These are phyloP conservation scores for Eidolon dupreanum DNA, from an alignment of 2,797 vertebrate genomes.

Conservation along the genomic window DNA sequence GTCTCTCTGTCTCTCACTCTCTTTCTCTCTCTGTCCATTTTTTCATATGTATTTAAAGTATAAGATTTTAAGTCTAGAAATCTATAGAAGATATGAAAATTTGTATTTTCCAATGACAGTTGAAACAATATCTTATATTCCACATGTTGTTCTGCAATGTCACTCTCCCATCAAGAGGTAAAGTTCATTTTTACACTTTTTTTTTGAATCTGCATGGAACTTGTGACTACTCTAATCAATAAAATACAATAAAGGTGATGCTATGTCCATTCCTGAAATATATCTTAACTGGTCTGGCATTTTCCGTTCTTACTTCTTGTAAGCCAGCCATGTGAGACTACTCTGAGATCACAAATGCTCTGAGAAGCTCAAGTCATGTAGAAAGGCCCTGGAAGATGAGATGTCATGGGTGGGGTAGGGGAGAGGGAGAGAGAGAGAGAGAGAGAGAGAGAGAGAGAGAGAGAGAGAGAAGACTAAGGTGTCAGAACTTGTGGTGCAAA, in stretches of 20 bases:
- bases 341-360: not conserved
- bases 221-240: conserved; percentile 9
- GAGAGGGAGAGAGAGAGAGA: not conserved
- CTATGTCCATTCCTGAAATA: conserved; percentile 7
- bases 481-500: not conserved
- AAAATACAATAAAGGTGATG: conserved; percentile 18
- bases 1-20: not conserved
- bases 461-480: not conserved
- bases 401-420: not conserved
- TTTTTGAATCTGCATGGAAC: not conserved
- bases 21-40: not conserved
- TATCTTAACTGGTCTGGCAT: not conserved
- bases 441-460: not conserved
- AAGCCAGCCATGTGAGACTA: conserved; percentile 1
- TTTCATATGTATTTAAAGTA: not conserved
- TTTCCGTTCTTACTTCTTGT: conserved; percentile 26
- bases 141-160: not conserved
- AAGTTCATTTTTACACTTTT: not conserved
- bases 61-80: conserved; percentile 11
- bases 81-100: conserved; percentile 3
- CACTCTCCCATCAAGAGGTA: not conserved
- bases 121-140: not conserved
- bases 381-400: not conserved
- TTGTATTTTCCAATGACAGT: conserved; percentile 9
- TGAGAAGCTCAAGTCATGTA: not conserved